Conservation (phyloP, 2,888 invertebrate species). For the Agrotis ipsilon region DNA sequence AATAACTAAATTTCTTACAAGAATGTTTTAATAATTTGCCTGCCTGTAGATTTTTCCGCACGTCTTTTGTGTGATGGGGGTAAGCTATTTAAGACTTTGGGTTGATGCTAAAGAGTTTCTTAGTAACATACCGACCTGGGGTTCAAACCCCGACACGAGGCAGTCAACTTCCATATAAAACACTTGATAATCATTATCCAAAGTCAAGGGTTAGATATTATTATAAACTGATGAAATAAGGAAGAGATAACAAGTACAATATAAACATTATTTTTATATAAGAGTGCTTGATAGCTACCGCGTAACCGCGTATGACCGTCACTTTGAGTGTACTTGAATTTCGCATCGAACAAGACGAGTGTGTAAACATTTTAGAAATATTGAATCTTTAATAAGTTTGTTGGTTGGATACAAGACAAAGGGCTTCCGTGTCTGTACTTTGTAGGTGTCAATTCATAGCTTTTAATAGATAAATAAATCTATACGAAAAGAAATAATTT, state of each 20-base stretch:
- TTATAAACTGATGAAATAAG: conserved; percentile 63
- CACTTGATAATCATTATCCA: conserved; percentile 32
- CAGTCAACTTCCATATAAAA: conserved; percentile 9
- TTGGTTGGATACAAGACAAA: conserved; percentile 11
- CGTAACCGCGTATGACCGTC: conserved; percentile 35
- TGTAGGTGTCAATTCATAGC: not conserved
- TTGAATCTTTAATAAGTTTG: conserved; percentile 33
- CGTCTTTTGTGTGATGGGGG: not conserved
- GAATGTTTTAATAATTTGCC: no score
- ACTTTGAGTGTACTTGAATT: conserved; percentile 48
- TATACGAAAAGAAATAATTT: not conserved
- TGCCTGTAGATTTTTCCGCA: no score
- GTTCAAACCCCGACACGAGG: not conserved
- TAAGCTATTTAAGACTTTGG: not conserved
- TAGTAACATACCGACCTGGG: not conserved
- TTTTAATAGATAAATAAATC: not conserved
- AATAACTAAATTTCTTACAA: not conserved
- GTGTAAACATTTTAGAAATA: conserved; percentile 33
- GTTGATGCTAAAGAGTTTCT: not conserved
- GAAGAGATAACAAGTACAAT: conserved; percentile 62
- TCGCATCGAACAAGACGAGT: conserved; percentile 44
- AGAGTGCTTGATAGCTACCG: conserved; percentile 51
- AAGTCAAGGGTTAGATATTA: conserved; percentile 62
- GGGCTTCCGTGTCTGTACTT: conserved; percentile 27
- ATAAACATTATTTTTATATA: conserved; percentile 58